Evolutionary conservation across 2,113 vertebrate genomes (phyloP).

Genomic region (Morone chrysops): DNA sequence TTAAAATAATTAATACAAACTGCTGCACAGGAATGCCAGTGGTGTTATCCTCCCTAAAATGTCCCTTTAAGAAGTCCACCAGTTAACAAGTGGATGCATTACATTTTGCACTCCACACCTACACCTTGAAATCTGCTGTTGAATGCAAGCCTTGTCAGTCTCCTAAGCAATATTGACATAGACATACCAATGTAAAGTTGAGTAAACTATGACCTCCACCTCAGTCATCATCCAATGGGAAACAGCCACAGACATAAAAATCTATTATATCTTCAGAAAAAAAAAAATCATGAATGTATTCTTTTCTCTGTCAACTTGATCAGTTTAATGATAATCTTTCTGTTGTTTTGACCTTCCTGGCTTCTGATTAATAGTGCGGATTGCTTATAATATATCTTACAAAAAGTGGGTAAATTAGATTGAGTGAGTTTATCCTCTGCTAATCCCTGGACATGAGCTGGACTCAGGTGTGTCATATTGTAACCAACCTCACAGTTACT

Average conservation of each 20-base stretch:
- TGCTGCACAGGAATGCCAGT: neutral
- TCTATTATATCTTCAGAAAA: neutral
- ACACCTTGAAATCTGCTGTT: slow-evolving; percentile 53
- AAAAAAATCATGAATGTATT: neutral
- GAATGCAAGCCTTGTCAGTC: slow-evolving; percentile 72
- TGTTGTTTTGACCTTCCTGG: neutral
- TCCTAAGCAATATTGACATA: slow-evolving; percentile 68
- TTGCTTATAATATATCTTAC: neutral
- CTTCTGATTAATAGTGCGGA: neutral
- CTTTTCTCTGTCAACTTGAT: neutral
- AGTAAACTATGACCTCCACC: slow-evolving; percentile 63
- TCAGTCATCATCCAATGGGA: slow-evolving; percentile 43
- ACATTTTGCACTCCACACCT: slow-evolving; percentile 31
- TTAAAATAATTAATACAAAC: neutral
- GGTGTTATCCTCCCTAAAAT: neutral
- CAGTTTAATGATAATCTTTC: neutral
- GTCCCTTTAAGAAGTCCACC: neutral
- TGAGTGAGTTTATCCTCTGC: neutral
- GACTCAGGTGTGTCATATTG: slow-evolving; percentile 5
- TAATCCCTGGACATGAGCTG: slow-evolving; percentile 3
- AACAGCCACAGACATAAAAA: slow-evolving; percentile 18
- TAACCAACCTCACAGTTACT: slow-evolving; percentile 3
- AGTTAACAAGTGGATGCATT: slow-evolving; percentile 60
- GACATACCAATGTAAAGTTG: slow-evolving; percentile 74
- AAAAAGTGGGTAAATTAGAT: neutral